Percentiles rank a stretch among this genome's conserved stretches.
Evolutionary conservation across 2,113 vertebrate genomes (phyloP).

Genomic region (Dasyurus viverrinus): DNA sequence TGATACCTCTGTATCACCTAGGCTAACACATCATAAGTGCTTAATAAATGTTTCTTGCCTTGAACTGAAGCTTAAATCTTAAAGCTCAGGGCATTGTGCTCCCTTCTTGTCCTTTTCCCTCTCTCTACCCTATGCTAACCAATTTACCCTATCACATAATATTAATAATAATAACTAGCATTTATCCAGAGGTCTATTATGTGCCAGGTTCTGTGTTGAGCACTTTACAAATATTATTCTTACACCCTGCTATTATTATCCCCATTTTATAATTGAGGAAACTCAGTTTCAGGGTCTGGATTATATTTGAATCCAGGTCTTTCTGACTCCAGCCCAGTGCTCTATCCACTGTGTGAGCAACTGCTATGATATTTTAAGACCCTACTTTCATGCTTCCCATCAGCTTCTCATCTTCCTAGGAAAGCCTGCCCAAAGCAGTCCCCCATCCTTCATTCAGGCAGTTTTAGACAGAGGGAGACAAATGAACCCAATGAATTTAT

Average conservation of each 20-base stretch:
- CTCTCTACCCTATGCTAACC: background rate
- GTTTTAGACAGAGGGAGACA: background rate
- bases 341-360: background rate
- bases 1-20: background rate
- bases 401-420: background rate
- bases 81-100: too few species aligned
- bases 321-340: background rate
- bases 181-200: background rate
- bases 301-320: background rate
- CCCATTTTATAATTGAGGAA: background rate
- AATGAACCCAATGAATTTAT: background rate
- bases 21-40: background rate
- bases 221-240: background rate
- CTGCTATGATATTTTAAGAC: background rate
- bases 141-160: background rate
- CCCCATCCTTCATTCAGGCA: background rate
- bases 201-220: background rate
- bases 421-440: background rate
- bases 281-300: background rate
- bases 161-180: background rate
- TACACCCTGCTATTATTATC: background rate
- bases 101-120: rapidly evolving
- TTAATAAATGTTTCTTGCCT: background rate
- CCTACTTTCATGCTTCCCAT: background rate
- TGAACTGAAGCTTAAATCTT: background rate